phyloP scores from a whole-genome alignment of 2,888 invertebrate genomes.

The Nymphalis urticae region DNA sequence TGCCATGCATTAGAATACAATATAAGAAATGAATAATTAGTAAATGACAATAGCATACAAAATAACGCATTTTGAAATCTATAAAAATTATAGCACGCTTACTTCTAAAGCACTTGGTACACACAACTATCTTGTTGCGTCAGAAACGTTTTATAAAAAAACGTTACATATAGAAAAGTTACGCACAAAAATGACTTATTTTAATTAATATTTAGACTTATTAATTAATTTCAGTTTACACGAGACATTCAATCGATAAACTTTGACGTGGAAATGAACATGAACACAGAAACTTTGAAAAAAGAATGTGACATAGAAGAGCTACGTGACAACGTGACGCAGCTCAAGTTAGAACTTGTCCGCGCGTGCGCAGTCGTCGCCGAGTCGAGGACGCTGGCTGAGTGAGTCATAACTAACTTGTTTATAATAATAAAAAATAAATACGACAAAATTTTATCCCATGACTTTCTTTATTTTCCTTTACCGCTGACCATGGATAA shows the following conservation, averaged over 20 bases:
- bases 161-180: no score
- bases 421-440: no score
- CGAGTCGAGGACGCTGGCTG: slow-evolving; percentile 70
- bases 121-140: no score
- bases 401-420: slow-evolving; percentile 53
- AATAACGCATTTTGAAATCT: no score
- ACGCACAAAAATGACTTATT: no score
- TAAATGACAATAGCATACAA: no score
- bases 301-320: slow-evolving; percentile 68
- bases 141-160: background rate
- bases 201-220: background rate
- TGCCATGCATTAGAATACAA: no score
- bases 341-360: slow-evolving; percentile 70
- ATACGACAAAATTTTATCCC: no score
- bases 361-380: slow-evolving; percentile 72
- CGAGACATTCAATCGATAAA: slow-evolving; percentile 61
- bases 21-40: no score
- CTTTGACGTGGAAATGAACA: slow-evolving; percentile 51
- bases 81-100: no score
- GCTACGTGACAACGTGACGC: slow-evolving; percentile 62
- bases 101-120: no score
- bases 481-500: background rate
- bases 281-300: slow-evolving; percentile 58
- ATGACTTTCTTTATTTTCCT: no score
- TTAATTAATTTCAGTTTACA: slow-evolving; percentile 52